Evolutionary conservation across 2,888 invertebrate species (phyloP).

Genomic region (Eupithecia exiguata): DNA sequence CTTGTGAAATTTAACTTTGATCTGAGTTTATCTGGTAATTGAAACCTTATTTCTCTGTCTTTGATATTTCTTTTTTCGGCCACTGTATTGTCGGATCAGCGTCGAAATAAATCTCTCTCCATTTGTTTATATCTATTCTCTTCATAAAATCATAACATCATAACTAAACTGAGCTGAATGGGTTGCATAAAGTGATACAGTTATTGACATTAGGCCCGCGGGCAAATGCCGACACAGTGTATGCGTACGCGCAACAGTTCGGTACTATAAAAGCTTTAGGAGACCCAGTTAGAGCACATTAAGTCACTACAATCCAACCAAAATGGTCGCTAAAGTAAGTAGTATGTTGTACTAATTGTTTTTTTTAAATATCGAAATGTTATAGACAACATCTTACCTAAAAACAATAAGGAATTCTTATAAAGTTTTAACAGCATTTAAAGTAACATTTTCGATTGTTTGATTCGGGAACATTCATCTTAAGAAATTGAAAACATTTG

Average conservation of each 20-base stretch:
- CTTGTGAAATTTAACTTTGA: constrained; percentile 22
- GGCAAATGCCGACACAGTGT: constrained; percentile 39
- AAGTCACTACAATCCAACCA: constrained; percentile 62
- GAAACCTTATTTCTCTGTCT: background rate
- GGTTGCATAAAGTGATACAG: constrained; percentile 55
- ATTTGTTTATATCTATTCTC: constrained; percentile 20
- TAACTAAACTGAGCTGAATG: constrained; percentile 40
- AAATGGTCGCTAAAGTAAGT: constrained; percentile 79
- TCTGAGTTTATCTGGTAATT: background rate
- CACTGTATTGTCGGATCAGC: background rate
- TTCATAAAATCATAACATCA: constrained; percentile 15
- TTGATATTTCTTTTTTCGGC: background rate
- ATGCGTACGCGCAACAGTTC: constrained; percentile 42
- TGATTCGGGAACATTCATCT: background rate
- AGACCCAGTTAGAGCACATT: constrained; percentile 56
- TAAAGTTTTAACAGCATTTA: background rate
- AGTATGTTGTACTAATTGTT: constrained; percentile 25
- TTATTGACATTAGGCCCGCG: constrained; percentile 51
- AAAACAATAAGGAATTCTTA: background rate
- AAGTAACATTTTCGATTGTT: background rate
- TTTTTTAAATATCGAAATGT: too few species aligned
- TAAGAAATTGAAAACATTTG: background rate
- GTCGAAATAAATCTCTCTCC: background rate
- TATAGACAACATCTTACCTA: too few species aligned
- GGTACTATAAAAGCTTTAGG: constrained; percentile 66